Evolutionary conservation across 2,888 invertebrate species (phyloP).

Genomic region (Psococerastis gibbosa): DNA sequence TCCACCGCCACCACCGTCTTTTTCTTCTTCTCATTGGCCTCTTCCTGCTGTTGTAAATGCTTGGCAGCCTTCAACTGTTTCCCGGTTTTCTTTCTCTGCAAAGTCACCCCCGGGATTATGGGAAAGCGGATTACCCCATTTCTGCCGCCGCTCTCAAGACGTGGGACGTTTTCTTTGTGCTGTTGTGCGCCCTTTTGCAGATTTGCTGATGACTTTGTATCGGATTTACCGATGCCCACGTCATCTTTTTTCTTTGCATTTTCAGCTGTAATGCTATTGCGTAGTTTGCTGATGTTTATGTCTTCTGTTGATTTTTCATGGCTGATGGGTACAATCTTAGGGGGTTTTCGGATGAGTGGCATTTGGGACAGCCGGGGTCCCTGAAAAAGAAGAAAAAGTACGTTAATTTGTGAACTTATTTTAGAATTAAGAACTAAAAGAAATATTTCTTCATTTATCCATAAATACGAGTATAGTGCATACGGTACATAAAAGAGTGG

Average conservation of each 20-base stretch:
- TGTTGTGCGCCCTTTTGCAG: too few relatives aligned
- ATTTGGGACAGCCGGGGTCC: background rate
- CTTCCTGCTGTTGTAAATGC: too few relatives aligned
- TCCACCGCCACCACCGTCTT: background rate
- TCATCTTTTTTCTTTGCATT: background rate
- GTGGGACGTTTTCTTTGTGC: background rate
- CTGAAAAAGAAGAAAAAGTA: background rate
- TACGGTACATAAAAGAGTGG: too few relatives aligned
- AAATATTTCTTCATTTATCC: too few relatives aligned
- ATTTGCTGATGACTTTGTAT: background rate
- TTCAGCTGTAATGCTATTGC: too few relatives aligned
- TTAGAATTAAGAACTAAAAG: too few relatives aligned
- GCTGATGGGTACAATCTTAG: too few relatives aligned
- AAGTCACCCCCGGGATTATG: background rate
- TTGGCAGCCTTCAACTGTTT: background rate
- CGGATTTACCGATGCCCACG: background rate
- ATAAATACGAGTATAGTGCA: too few relatives aligned
- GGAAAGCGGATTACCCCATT: background rate
- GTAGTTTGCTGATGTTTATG: too few relatives aligned
- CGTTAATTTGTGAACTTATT: too few relatives aligned
- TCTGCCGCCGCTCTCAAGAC: background rate
- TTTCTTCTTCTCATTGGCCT: background rate
- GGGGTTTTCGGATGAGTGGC: background rate
- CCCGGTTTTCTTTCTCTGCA: background rate
- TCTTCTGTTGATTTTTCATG: too few relatives aligned